Evolutionary conservation across 2,113 vertebrate species (phyloP).

Genomic region (Sinocyclocheilus anshuiensis): DNA sequence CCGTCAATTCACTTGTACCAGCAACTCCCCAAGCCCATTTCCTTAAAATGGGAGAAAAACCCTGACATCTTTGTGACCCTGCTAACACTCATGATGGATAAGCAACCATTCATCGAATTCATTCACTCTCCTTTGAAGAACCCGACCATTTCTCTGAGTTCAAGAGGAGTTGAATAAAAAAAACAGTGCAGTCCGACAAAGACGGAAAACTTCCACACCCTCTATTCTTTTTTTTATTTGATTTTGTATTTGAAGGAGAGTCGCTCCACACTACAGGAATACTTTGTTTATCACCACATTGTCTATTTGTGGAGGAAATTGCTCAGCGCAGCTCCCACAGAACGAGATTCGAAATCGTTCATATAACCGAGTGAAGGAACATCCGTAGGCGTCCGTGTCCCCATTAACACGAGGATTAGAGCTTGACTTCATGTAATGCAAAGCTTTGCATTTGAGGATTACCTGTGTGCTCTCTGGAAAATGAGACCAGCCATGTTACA

Average conservation of each 20-base stretch:
- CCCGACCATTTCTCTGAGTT: constrained; percentile 36
- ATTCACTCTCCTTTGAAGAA: constrained; percentile 25
- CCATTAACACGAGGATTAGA: constrained; percentile 42
- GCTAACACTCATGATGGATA: constrained; percentile 25
- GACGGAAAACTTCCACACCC: neutral
- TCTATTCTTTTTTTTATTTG: constrained; percentile 21
- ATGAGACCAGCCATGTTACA: constrained; percentile 45
- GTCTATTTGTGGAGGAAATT: neutral
- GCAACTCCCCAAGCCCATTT: constrained; percentile 17
- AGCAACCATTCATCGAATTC: constrained; percentile 6
- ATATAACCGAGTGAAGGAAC: constrained; percentile 44
- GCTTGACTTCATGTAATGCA: constrained; percentile 17
- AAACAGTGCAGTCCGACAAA: neutral
- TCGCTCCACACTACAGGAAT: constrained; percentile 35
- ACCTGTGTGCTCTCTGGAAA: constrained; percentile 49
- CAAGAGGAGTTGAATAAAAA: neutral
- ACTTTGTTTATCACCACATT: neutral
- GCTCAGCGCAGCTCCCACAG: neutral
- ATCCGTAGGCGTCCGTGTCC: constrained; percentile 1
- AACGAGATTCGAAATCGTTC: neutral
- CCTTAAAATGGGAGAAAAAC: constrained; percentile 26
- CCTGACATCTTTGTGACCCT: neutral
- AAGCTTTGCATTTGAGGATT: constrained; percentile 55
- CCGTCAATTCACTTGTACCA: constrained; percentile 27
- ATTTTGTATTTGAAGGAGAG: constrained; percentile 40